A percentile compares a stretch with the other conserved stretches of the same genome.
These are phyloP conservation scores for Eilema depressum DNA, from an alignment of 2,888 invertebrate genomes.

Conservation along the genomic window DNA sequence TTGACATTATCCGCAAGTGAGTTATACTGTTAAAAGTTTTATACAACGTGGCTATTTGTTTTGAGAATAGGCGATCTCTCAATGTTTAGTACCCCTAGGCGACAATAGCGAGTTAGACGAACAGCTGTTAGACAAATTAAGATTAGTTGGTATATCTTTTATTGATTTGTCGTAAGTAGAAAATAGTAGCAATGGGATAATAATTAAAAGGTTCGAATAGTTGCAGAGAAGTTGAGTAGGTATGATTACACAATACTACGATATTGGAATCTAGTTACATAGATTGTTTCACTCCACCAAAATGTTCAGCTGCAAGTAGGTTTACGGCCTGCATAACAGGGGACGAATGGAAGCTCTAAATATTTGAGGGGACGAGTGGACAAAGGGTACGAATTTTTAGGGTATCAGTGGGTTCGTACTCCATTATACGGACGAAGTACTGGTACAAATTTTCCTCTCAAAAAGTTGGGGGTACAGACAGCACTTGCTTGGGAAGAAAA, in stretches of 20 bases:
- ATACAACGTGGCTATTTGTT: conserved; percentile 48
- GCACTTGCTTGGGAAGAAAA: not conserved
- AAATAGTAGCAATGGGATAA: not conserved
- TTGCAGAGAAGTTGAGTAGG: not conserved
- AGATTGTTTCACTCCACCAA: no score
- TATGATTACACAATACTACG: no score
- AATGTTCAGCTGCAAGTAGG: no score
- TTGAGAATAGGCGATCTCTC: conserved; percentile 29
- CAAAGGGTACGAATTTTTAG: no score
- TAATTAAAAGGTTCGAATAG: not conserved
- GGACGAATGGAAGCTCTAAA: no score
- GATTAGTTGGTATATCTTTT: conserved; percentile 17
- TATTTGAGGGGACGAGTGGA: no score
- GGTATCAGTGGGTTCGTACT: no score
- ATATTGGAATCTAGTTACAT: no score
- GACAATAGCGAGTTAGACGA: conserved; percentile 35
- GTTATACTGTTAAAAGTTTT: conserved; percentile 37
- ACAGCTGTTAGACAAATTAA: conserved; percentile 41
- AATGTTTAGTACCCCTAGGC: conserved; percentile 29
- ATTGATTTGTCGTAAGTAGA: not conserved
- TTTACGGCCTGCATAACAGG: no score
- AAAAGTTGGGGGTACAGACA: not conserved
- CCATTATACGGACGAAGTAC: no score
- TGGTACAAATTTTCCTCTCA: not conserved
- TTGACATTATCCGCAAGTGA: conserved; percentile 48